Percentiles rank a stretch among this genome's conserved stretches.
Evolutionary conservation across 2,888 invertebrate genomes (phyloP).

Genomic region (Euphydryas editha): DNA sequence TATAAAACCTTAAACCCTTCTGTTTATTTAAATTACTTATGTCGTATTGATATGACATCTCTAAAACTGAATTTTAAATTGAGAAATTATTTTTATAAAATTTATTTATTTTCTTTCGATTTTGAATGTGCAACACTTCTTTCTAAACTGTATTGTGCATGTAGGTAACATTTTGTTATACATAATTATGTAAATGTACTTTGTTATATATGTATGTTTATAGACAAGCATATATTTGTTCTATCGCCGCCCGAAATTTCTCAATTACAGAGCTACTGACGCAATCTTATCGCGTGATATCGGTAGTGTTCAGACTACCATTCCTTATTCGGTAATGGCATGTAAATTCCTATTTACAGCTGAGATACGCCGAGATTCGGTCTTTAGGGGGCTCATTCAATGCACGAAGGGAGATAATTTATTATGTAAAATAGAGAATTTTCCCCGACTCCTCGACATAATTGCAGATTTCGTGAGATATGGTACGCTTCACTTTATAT

Average conservation of each 20-base stretch:
- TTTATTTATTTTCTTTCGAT: too few relatives aligned
- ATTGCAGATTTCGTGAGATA: slow-evolving; percentile 27
- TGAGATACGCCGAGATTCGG: slow-evolving; percentile 46
- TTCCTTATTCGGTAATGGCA: slow-evolving; percentile 50
- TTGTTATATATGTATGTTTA: neutral
- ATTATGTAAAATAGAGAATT: slow-evolving; percentile 29
- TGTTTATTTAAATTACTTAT: too few relatives aligned
- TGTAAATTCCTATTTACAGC: slow-evolving; percentile 54
- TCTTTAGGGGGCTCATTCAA: slow-evolving; percentile 25
- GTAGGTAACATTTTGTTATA: too few relatives aligned
- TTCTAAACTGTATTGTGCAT: too few relatives aligned
- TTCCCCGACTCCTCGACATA: slow-evolving; percentile 18
- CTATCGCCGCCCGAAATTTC: neutral
- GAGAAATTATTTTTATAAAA: too few relatives aligned
- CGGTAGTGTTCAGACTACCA: slow-evolving; percentile 26
- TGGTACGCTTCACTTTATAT: slow-evolving; percentile 5
- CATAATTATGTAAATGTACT: too few relatives aligned
- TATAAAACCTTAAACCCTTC: too few relatives aligned
- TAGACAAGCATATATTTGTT: neutral
- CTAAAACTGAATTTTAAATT: too few relatives aligned
- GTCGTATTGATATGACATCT: too few relatives aligned
- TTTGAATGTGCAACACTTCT: too few relatives aligned
- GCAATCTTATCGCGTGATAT: slow-evolving; percentile 24
- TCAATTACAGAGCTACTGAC: slow-evolving; percentile 9
- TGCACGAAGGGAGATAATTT: slow-evolving; percentile 28